Percentiles rank a stretch among this genome's conserved stretches.
phyloP scores from a whole-genome alignment of 37 sponge, comb jelly and placozoan species.

The Beroe forskalii region DNA sequence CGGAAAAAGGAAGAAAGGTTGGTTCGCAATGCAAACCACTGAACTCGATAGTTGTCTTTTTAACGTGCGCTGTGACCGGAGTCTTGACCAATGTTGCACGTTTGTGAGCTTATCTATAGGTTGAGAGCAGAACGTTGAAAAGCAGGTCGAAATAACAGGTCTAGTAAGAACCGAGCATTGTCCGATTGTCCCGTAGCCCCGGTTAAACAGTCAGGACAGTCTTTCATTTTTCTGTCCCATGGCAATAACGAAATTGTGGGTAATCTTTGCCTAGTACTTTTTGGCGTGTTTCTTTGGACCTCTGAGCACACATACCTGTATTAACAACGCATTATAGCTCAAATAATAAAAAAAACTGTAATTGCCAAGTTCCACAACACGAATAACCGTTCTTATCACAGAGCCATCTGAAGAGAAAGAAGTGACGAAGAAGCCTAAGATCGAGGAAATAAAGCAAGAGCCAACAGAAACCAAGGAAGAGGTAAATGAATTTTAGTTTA shows the following conservation, averaged over 20 bases:
- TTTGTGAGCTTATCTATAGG: no score
- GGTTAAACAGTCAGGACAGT: no score
- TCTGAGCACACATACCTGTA: not conserved
- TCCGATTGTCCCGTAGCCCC: no score
- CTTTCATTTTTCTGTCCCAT: no score
- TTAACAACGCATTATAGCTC: not conserved
- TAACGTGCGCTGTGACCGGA: no score
- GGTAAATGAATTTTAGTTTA: not conserved
- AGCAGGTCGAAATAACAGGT: not conserved
- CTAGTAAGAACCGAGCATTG: no score
- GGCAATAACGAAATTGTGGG: not conserved
- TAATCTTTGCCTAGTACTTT: not conserved
- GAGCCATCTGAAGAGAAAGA: slow-evolving; percentile 10
- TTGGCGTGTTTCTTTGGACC: no score
- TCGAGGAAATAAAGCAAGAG: not conserved
- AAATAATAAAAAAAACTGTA: no score
- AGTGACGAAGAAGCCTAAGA: slow-evolving; percentile 25
- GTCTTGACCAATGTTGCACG: no score
- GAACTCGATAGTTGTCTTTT: no score
- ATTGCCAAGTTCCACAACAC: no score
- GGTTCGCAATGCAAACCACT: not conserved
- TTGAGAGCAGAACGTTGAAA: no score
- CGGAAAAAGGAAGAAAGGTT: slow-evolving; percentile 3
- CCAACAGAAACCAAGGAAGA: not conserved
- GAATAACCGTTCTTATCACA: not conserved